These are phyloP conservation scores for Scaptomyza polygonia DNA, from an alignment of 2,888 invertebrate species.

Conservation along the genomic window DNA sequence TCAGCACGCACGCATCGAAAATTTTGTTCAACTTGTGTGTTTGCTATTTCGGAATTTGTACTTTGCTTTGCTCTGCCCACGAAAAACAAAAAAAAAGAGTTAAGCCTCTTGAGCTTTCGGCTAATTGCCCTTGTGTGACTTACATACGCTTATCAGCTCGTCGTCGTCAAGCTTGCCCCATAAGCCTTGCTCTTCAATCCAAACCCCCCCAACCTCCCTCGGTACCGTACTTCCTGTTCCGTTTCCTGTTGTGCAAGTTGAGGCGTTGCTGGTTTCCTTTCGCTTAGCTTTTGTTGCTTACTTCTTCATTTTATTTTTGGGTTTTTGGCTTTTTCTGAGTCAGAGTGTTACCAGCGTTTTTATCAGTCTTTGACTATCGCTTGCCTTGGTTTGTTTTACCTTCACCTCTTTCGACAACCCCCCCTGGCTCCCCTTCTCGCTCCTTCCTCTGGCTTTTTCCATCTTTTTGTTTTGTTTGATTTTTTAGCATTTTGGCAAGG, in stretches of 20 bases:
- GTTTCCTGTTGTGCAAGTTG: conserved; percentile 18
- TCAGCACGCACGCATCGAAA: conserved; percentile 34
- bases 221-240: neutral
- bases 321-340: neutral
- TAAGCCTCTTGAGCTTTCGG: conserved; percentile 74
- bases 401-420: neutral
- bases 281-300: conserved; percentile 18
- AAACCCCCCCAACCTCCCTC: accelerated
- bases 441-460: neutral
- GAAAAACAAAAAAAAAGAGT: conserved; percentile 44
- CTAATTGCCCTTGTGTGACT: conserved; percentile 82
- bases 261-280: conserved; percentile 30
- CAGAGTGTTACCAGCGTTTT: conserved; percentile 18
- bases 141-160: conserved; percentile 65
- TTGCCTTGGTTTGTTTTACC: conserved; percentile 48
- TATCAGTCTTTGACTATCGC: conserved; percentile 60
- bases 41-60: conserved; percentile 31
- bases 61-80: neutral
- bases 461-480: conserved; percentile 5
- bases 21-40: conserved; percentile 35
- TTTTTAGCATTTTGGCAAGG: conserved; percentile 68
- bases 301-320: conserved; percentile 22
- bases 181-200: too few relatives aligned
- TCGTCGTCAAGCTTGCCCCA: conserved; percentile 18
- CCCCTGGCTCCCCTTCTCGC: neutral